Percentiles rank a stretch among this genome's conserved stretches.
phyloP scores from a whole-genome alignment of 2,888 invertebrate species.

The Terebella lapidaria region DNA sequence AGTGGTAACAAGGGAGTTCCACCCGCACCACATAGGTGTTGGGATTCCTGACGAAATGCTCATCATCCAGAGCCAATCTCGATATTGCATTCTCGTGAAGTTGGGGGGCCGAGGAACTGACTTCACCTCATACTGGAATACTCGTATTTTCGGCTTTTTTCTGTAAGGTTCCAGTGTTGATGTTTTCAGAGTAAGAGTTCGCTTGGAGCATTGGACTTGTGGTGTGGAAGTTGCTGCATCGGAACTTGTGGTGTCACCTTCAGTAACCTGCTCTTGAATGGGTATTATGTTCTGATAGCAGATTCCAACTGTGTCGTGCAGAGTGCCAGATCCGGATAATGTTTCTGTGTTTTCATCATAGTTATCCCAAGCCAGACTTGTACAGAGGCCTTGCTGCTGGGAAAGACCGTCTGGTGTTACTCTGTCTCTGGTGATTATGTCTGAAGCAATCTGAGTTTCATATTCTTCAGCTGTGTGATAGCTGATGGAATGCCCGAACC shows the following conservation, averaged over 20 bases:
- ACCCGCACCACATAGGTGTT: constrained; percentile 21
- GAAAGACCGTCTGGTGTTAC: constrained; percentile 17
- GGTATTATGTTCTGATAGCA: constrained; percentile 23
- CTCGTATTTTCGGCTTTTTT: constrained; percentile 3
- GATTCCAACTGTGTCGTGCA: constrained; percentile 24
- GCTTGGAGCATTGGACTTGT: not conserved
- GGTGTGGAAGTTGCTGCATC: not conserved
- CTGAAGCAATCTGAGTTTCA: constrained; percentile 19
- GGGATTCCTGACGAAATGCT: not conserved
- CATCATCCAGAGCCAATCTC: constrained; percentile 6
- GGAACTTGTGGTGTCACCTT: not conserved
- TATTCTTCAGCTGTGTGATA: constrained; percentile 17
- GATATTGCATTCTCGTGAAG: not conserved
- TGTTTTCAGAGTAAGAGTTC: not conserved
- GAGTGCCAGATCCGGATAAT: constrained; percentile 19
- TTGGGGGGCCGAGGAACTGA: not conserved
- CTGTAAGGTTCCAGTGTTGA: not conserved
- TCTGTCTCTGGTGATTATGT: constrained; percentile 3
- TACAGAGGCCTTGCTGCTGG: constrained; percentile 7
- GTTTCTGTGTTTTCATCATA: constrained; percentile 22
- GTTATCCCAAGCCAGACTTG: constrained; percentile 20
- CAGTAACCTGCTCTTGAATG: no score
- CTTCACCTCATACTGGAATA: not conserved
- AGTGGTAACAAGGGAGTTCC: constrained; percentile 15
- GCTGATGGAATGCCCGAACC: constrained; percentile 14